Evolutionary conservation across 2,797 vertebrate species (phyloP).

Genomic region (Limosa lapponica): DNA sequence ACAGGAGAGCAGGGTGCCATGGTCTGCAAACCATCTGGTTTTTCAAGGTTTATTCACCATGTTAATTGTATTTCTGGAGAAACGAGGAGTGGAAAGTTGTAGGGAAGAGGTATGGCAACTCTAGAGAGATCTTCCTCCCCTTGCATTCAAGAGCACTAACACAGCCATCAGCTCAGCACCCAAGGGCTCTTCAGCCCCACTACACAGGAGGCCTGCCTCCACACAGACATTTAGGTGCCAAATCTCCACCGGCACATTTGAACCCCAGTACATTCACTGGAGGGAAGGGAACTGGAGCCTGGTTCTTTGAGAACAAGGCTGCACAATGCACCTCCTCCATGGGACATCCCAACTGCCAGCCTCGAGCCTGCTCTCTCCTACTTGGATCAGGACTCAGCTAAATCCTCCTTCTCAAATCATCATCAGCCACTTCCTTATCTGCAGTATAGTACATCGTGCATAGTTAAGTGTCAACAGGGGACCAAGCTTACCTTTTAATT

Average conservation of each 20-base stretch:
- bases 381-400: background rate
- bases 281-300: background rate
- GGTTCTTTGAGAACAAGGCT: background rate
- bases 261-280: rapidly evolving
- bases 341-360: rapidly evolving
- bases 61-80: background rate
- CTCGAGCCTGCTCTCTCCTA: background rate
- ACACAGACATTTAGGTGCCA: background rate
- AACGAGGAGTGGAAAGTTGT: background rate
- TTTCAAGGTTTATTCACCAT: background rate
- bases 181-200: background rate
- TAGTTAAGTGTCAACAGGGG: rapidly evolving
- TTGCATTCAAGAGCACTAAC: rapidly evolving
- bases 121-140: background rate
- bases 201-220: background rate
- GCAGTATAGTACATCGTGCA: rapidly evolving
- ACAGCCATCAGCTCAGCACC: background rate
- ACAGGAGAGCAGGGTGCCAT: background rate
- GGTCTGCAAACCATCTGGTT: background rate
- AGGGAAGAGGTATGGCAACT: background rate
- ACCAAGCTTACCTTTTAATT: conserved; percentile 77
- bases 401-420: background rate
- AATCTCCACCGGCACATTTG: background rate
- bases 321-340: rapidly evolving
- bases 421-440: background rate